Percentiles rank a stretch among this genome's conserved stretches.
Evolutionary conservation across 2,888 invertebrate genomes (phyloP).

Genomic region (Hesperia comma): DNA sequence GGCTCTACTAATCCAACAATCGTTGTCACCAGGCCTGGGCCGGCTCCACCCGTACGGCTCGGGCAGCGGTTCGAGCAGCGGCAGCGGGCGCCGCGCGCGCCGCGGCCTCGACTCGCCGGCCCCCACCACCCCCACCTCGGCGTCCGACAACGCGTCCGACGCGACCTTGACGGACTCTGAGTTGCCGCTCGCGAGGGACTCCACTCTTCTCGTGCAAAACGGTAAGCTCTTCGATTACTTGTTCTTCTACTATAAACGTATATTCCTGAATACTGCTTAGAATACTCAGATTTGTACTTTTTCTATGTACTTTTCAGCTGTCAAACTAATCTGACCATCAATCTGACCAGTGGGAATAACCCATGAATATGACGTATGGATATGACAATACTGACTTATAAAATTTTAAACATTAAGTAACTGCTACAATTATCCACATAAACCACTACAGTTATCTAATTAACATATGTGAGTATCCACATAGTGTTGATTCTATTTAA

Average conservation of each 20-base stretch:
- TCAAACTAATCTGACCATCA: no score
- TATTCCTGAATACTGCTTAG: no score
- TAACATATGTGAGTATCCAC: not conserved
- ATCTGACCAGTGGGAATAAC: no score
- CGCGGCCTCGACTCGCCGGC: conserved; percentile 90
- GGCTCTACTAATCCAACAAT: not conserved
- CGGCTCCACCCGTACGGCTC: conserved; percentile 93
- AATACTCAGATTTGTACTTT: no score
- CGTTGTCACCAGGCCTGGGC: conserved; percentile 85
- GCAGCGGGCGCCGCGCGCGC: conserved; percentile 84
- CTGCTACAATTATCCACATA: no score
- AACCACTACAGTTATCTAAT: no score
- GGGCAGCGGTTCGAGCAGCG: conserved; percentile 88
- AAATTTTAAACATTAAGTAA: no score
- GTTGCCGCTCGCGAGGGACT: conserved; percentile 91
- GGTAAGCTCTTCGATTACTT: conserved; percentile 79
- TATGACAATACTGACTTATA: no score
- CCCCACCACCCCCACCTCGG: conserved; percentile 85
- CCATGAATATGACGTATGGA: no score
- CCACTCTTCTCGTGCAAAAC: conserved; percentile 92
- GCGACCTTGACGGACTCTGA: conserved; percentile 93
- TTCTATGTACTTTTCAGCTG: no score
- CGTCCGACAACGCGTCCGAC: conserved; percentile 93
- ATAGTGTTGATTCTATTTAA: conserved; percentile 11
- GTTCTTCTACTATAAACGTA: no score